Conservation (phyloP, 2,888 invertebrate genomes). For the Macroteleia sp. region DNA sequence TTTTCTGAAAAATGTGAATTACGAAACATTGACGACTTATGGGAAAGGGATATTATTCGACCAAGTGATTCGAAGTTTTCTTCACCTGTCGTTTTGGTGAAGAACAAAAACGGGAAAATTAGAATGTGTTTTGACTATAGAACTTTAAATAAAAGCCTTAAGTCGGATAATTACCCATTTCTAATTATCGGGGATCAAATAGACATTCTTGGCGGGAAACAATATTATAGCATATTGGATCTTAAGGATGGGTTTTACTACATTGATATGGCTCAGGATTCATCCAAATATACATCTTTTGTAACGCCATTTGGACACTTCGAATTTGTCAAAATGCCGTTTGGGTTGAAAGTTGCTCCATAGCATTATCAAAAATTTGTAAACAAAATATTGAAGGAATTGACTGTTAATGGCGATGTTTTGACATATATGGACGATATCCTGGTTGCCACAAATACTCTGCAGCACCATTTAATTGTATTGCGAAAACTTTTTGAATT, state of each 20-base stretch:
- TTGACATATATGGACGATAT: conserved; percentile 7
- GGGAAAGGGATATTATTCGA: neutral
- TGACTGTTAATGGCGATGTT: neutral
- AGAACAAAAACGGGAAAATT: neutral
- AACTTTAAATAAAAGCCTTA: conserved; percentile 1
- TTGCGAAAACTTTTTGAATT: neutral
- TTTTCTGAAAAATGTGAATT: neutral
- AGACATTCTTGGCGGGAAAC: neutral
- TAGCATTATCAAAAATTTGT: conserved; percentile 2
- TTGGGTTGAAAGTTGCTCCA: conserved; percentile 18
- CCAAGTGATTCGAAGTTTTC: conserved; percentile 11
- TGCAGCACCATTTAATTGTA: neutral
- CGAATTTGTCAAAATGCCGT: conserved; percentile 12
- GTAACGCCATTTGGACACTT: conserved; percentile 13
- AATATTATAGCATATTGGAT: conserved; percentile 4
- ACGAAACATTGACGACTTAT: neutral
- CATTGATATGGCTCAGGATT: conserved; percentile 7
- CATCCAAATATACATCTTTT: conserved; percentile 4
- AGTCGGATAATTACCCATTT: conserved; percentile 16
- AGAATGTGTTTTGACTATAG: conserved; percentile 23
- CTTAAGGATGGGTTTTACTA: conserved; percentile 22
- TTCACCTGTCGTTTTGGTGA: conserved; percentile 4
- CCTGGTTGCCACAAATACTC: neutral
- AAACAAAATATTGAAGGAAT: conserved; percentile 1
- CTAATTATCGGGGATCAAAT: conserved; percentile 21